phyloP scores from a whole-genome alignment of 2,888 invertebrate species.

The Drosophila nr. perissopoda region DNA sequence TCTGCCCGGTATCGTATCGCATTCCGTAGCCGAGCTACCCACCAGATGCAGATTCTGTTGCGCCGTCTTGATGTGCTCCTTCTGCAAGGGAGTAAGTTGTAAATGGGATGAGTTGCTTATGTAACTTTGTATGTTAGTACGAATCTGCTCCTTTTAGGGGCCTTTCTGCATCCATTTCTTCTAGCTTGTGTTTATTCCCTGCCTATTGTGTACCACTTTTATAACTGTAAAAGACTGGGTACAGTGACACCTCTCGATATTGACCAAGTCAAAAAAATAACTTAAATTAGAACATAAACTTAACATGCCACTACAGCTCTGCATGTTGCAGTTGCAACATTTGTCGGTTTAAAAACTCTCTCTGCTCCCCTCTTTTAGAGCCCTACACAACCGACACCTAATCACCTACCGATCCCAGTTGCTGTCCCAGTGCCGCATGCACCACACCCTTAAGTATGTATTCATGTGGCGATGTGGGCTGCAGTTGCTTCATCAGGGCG shows the following conservation, averaged over 20 bases:
- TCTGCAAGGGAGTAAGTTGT: constrained; percentile 86
- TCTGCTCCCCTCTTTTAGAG: not conserved
- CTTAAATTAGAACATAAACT: not conserved
- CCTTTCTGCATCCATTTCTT: not conserved
- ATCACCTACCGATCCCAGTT: constrained; percentile 91
- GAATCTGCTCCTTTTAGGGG: not conserved
- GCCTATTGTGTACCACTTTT: not conserved
- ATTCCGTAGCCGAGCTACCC: constrained; percentile 97
- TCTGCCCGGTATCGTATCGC: constrained; percentile 98
- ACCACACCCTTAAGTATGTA: constrained; percentile 98
- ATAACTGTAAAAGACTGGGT: not conserved
- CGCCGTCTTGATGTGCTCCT: constrained; percentile 96
- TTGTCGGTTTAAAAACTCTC: not conserved
- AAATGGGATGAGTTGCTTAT: not conserved
- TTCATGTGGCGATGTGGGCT: constrained; percentile 97
- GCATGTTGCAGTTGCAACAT: not conserved
- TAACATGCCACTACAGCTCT: not conserved
- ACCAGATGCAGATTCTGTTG: constrained; percentile 98
- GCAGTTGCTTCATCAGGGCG: constrained; percentile 94
- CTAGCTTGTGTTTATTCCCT: not conserved
- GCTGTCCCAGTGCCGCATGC: constrained; percentile 96
- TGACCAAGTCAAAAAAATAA: not conserved
- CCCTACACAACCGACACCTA: not conserved
- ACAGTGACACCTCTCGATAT: not conserved
- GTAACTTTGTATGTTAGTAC: not conserved